phyloP scores from a whole-genome alignment of 2,797 vertebrate genomes.

The Diplodus puntazzo region DNA sequence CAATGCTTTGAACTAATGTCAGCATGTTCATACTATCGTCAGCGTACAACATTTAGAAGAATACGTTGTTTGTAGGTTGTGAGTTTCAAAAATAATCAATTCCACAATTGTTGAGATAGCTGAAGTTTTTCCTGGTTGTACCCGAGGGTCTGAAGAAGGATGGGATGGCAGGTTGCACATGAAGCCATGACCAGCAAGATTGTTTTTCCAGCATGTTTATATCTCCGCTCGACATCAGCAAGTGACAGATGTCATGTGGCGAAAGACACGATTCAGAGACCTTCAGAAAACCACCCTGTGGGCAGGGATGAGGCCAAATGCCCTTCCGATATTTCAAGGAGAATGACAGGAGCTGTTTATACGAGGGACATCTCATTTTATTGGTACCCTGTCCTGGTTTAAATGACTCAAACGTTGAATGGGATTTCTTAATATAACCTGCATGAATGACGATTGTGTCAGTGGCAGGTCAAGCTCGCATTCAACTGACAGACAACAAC shows the following conservation, averaged over 20 bases:
- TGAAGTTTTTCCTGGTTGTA: no score
- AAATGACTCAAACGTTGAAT: slow-evolving; percentile 65
- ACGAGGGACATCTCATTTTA: slow-evolving; percentile 41
- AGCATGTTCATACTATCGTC: no score
- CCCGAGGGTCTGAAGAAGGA: no score
- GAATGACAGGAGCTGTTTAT: slow-evolving; percentile 62
- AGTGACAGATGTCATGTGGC: neutral
- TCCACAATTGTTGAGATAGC: no score
- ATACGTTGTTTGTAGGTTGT: no score
- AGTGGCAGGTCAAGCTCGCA: slow-evolving; percentile 35
- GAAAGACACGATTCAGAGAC: neutral
- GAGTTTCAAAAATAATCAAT: no score
- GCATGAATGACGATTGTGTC: slow-evolving; percentile 47
- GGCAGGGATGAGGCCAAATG: slow-evolving; percentile 19
- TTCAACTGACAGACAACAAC: slow-evolving; percentile 33
- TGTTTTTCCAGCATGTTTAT: neutral
- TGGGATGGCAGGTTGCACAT: neutral
- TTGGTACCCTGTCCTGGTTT: slow-evolving; percentile 67
- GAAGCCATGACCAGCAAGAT: neutral
- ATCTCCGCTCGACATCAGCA: neutral
- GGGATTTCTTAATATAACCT: slow-evolving; percentile 69
- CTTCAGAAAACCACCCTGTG: neutral
- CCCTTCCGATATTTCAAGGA: slow-evolving; percentile 57
- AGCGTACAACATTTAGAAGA: no score
- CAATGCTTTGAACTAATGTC: no score